Percentiles rank a stretch among this genome's conserved stretches.
Evolutionary conservation across 2,797 vertebrate species (phyloP).

Genomic region (Hydrocynus forskahlii): DNA sequence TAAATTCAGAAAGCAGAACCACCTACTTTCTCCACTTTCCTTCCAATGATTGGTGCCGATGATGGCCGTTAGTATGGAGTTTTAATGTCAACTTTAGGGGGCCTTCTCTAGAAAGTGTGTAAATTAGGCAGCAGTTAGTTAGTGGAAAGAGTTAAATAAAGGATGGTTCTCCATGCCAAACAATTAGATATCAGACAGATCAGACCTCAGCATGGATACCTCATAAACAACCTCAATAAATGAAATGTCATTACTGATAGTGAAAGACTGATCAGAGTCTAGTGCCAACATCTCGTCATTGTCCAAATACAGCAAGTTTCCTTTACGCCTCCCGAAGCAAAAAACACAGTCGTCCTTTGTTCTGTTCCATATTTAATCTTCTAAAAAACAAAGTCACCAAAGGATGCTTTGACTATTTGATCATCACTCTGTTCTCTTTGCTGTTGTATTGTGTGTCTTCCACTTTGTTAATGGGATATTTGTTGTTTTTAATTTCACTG

Average conservation of each 20-base stretch:
- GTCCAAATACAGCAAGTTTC: not conserved
- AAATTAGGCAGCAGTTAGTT: not conserved
- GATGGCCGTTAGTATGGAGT: not conserved
- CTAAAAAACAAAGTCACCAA: not conserved
- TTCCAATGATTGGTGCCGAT: not conserved
- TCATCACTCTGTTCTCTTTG: not conserved
- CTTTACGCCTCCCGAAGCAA: conserved; percentile 11
- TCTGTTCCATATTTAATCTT: not conserved
- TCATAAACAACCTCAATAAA: not conserved
- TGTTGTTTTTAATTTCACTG: not conserved
- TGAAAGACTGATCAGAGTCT: conserved; percentile 1
- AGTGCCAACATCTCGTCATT: not conserved
- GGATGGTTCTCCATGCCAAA: not conserved
- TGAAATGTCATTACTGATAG: conserved; percentile 20
- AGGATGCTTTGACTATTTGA: conserved; percentile 1
- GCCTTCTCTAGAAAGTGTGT: not conserved
- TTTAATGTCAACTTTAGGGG: not conserved
- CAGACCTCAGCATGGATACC: not conserved
- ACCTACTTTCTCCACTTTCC: conserved; percentile 23
- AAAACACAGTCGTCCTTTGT: conserved; percentile 19
- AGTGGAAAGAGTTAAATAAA: not conserved
- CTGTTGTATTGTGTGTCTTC: not conserved
- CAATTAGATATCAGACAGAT: not conserved
- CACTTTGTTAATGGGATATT: not conserved
- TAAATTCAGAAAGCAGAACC: conserved; percentile 20